Conservation (phyloP, 2,797 vertebrate species). For the Acomys russatus region DNA sequence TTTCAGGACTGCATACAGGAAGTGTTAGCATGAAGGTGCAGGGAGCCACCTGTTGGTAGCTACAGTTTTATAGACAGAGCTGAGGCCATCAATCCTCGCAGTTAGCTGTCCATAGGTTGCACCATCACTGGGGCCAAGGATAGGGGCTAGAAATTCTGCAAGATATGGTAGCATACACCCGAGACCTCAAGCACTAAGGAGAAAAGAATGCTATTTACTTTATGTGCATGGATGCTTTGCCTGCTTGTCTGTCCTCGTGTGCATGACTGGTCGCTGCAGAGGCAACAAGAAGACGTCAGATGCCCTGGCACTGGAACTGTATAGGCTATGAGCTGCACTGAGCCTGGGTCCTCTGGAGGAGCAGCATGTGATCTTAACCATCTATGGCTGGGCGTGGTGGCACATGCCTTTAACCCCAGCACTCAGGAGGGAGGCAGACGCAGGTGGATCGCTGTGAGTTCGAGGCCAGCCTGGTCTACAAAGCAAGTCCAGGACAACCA, state of each 20-base stretch:
- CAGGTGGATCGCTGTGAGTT: no score
- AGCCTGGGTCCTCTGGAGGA: not conserved
- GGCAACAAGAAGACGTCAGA: not conserved
- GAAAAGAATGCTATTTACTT: not conserved
- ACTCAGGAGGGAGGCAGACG: no score
- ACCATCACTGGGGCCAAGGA: conserved; percentile 90
- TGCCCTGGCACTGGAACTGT: not conserved
- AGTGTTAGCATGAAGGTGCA: conserved; percentile 92
- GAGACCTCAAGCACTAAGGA: not conserved
- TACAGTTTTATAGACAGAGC: conserved; percentile 92
- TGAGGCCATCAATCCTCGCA: conserved; percentile 91
- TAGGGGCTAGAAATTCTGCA: no score
- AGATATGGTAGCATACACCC: not conserved
- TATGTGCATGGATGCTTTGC: not conserved
- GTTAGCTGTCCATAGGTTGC: conserved; percentile 91
- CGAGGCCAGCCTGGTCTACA: no score
- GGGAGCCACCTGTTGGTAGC: conserved; percentile 91
- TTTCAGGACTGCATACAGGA: conserved; percentile 88
- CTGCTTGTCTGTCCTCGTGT: not conserved
- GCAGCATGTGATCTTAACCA: no score
- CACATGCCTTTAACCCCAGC: no score
- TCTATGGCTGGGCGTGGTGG: no score
- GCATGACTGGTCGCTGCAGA: not conserved
- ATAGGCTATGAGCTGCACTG: not conserved
- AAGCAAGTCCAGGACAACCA: no score